Evolutionary conservation across 2,113 vertebrate species (phyloP).

Genomic region (Saimiri boliviensis): DNA sequence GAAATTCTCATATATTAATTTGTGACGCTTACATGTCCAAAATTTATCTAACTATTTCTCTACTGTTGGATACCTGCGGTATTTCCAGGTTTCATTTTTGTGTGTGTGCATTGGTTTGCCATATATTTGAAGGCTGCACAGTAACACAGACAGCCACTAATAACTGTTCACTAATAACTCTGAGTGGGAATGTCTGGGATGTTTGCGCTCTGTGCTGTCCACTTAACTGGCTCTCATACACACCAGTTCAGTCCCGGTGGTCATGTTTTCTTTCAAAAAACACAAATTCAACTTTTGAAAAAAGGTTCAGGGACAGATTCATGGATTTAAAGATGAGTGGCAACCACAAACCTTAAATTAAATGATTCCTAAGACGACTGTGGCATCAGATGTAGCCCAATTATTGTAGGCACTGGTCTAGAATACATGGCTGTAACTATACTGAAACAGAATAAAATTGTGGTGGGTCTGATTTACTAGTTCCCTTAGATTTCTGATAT

Average conservation of each 20-base stretch:
- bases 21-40: not conserved
- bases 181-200: not conserved
- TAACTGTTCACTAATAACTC: not conserved
- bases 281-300: not conserved
- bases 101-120: not conserved
- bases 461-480: accelerated
- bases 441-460: not conserved
- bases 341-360: constrained; percentile 2
- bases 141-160: not conserved
- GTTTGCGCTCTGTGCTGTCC: not conserved
- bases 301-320: not conserved
- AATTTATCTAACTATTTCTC: not conserved
- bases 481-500: not conserved
- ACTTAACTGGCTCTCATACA: not conserved
- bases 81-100: not conserved
- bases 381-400: not conserved
- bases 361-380: not conserved
- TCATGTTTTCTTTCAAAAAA: not conserved
- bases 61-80: not conserved
- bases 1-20: not conserved
- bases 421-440: not conserved
- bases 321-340: constrained; percentile 27
- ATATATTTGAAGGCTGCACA: not conserved
- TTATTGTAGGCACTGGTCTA: not conserved
- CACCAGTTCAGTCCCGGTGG: not conserved